These are phyloP conservation scores for Paramormyrops hopkinsi DNA, from an alignment of 2,797 vertebrate genomes.

Conservation along the genomic window DNA sequence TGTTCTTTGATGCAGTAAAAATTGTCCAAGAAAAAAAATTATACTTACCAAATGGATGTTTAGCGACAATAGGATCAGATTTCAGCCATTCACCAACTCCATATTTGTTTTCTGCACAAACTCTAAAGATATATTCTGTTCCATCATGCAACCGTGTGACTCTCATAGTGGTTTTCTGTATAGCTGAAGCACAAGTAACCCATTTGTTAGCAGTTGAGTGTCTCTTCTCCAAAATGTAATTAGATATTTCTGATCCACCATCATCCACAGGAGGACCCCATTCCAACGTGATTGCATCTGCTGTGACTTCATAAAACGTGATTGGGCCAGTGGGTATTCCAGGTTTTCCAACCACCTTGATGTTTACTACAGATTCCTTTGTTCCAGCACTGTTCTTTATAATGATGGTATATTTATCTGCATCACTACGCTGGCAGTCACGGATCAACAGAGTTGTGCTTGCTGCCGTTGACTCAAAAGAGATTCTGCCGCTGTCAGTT, in stretches of 20 bases:
- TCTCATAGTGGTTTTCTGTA: conserved; percentile 91
- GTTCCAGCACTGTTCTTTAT: conserved; percentile 79
- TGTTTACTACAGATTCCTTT: conserved; percentile 78
- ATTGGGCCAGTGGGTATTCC: conserved; percentile 91
- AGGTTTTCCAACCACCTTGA: conserved; percentile 94
- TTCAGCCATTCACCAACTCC: conserved; percentile 89
- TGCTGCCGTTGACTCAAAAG: conserved; percentile 75
- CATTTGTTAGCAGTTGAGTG: conserved; percentile 90
- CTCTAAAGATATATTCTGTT: conserved; percentile 89
- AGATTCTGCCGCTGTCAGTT: conserved; percentile 81
- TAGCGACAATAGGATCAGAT: conserved; percentile 85
- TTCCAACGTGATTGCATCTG: conserved; percentile 87
- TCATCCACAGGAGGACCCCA: conserved; percentile 93
- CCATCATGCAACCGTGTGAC: conserved; percentile 93
- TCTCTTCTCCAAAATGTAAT: conserved; percentile 95
- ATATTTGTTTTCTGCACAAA: conserved; percentile 97
- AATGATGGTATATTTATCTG: conserved; percentile 79
- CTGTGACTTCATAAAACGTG: conserved; percentile 93
- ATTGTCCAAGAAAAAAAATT: conserved; percentile 11
- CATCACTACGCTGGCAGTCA: conserved; percentile 88
- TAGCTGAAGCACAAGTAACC: conserved; percentile 89
- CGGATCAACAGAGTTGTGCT: conserved; percentile 82
- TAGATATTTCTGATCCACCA: conserved; percentile 92
- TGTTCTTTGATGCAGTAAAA: not conserved
- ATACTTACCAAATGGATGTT: conserved; percentile 93